Conservation (phyloP, 2,888 invertebrate genomes). For the Eilema griseolum region DNA sequence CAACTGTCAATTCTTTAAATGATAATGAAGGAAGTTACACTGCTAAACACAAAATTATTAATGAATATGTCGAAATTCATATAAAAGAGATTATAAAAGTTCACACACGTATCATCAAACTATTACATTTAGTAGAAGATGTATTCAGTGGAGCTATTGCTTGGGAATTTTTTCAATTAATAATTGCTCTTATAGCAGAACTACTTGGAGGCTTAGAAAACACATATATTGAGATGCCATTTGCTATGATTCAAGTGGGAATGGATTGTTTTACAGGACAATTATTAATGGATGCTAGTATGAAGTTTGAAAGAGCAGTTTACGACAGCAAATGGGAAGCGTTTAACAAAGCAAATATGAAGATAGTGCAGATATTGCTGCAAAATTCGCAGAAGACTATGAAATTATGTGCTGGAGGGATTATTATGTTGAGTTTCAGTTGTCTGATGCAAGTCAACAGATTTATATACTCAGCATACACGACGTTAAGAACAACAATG, state of each 20-base stretch:
- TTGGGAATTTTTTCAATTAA: slow-evolving; percentile 56
- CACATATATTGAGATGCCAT: slow-evolving; percentile 63
- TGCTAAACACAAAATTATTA: slow-evolving; percentile 14
- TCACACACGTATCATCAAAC: slow-evolving; percentile 53
- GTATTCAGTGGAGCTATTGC: slow-evolving; percentile 58
- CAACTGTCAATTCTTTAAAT: not conserved
- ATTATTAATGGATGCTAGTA: slow-evolving; percentile 50
- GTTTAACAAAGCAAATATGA: slow-evolving; percentile 49
- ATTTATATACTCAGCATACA: slow-evolving; percentile 60
- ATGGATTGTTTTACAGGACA: slow-evolving; percentile 58
- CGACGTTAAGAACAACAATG: slow-evolving; percentile 54
- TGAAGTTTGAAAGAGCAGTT: slow-evolving; percentile 43
- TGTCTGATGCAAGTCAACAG: slow-evolving; percentile 55
- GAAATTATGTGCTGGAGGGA: slow-evolving; percentile 58
- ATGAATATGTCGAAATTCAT: slow-evolving; percentile 18
- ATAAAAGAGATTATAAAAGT: slow-evolving; percentile 45
- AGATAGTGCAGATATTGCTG: slow-evolving; percentile 55
- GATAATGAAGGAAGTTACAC: not conserved
- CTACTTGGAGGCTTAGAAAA: slow-evolving; percentile 64
- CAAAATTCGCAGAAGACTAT: slow-evolving; percentile 56
- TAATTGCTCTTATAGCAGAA: slow-evolving; percentile 55
- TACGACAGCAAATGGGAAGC: slow-evolving; percentile 55
- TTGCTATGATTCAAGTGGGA: slow-evolving; percentile 58
- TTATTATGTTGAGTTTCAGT: slow-evolving; percentile 52
- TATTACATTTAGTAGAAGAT: slow-evolving; percentile 52